phyloP scores from a whole-genome alignment of 2,888 invertebrate species.

The Parasteatoda lunata region DNA sequence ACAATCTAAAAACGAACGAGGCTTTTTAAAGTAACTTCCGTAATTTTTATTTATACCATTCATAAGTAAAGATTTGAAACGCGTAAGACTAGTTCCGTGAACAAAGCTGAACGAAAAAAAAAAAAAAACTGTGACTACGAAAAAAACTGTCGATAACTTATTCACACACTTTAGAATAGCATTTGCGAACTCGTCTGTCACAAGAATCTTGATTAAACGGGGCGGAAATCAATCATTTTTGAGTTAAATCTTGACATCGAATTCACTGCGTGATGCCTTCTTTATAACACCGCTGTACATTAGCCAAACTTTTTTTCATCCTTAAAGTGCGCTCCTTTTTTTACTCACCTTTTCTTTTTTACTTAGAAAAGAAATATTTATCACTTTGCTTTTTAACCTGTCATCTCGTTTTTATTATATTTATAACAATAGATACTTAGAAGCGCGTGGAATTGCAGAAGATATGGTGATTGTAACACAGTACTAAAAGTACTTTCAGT shows the following conservation, averaged over 20 bases:
- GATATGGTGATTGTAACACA: neutral
- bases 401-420: neutral
- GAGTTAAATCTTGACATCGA: slow-evolving; percentile 62
- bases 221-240: slow-evolving; percentile 64
- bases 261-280: slow-evolving; percentile 44
- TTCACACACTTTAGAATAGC: slow-evolving; percentile 55
- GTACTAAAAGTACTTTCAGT: neutral
- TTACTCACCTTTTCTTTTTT: slow-evolving; percentile 13
- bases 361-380: slow-evolving; percentile 39
- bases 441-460: neutral
- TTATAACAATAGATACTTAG: slow-evolving; percentile 5
- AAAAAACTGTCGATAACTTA: slow-evolving; percentile 55
- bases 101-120: slow-evolving; percentile 7
- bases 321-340: slow-evolving; percentile 20
- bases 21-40: neutral
- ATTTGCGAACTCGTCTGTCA: slow-evolving; percentile 58
- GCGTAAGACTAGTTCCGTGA: slow-evolving; percentile 42
- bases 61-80: neutral
- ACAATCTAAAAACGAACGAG: no score
- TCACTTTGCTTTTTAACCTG: slow-evolving; percentile 40
- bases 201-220: slow-evolving; percentile 56
- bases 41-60: neutral
- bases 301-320: slow-evolving; percentile 13
- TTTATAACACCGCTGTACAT: slow-evolving; percentile 44
- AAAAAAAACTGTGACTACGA: neutral